Percentiles rank a stretch among this genome's conserved stretches.
Evolutionary conservation across 1,140 invertebrate genomes (phyloP).

Genomic region (Panagrolaimus sp.): DNA sequence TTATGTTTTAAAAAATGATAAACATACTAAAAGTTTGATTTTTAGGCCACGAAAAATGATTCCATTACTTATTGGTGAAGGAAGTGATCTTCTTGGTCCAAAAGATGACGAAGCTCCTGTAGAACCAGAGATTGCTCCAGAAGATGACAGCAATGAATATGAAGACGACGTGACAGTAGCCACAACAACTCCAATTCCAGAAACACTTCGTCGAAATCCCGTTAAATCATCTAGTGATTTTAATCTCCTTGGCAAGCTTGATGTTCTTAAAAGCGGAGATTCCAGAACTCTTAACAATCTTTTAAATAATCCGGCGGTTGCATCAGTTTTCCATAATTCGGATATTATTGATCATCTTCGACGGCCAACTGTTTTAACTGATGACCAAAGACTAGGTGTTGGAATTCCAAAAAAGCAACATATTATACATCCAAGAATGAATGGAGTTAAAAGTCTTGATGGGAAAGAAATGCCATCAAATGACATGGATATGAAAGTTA

Average conservation of each 20-base stretch:
- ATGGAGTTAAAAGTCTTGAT: slow-evolving; percentile 3
- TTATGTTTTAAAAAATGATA: not conserved
- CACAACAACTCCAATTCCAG: not conserved
- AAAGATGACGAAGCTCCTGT: not conserved
- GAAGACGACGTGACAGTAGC: not conserved
- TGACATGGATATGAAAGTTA: not conserved
- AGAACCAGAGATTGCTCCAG: not conserved
- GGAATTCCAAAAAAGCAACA: not conserved
- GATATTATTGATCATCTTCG: slow-evolving; percentile 11
- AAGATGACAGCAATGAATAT: slow-evolving; percentile 1
- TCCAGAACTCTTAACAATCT: not conserved
- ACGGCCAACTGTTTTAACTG: not conserved
- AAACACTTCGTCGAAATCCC: too few relatives aligned
- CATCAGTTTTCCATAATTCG: not conserved
- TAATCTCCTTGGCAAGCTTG: too few relatives aligned
- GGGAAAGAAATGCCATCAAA: not conserved
- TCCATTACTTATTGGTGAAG: slow-evolving; percentile 3
- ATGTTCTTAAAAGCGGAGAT: not conserved
- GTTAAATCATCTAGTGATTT: too few relatives aligned
- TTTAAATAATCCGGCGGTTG: not conserved
- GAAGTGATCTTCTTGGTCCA: not conserved
- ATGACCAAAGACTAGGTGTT: not conserved
- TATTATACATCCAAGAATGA: not conserved
- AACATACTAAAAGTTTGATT: not conserved
- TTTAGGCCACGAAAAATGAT: slow-evolving; percentile 16